Evolutionary conservation across 2,797 vertebrate genomes (phyloP).

Genomic region (Nasua narica): DNA sequence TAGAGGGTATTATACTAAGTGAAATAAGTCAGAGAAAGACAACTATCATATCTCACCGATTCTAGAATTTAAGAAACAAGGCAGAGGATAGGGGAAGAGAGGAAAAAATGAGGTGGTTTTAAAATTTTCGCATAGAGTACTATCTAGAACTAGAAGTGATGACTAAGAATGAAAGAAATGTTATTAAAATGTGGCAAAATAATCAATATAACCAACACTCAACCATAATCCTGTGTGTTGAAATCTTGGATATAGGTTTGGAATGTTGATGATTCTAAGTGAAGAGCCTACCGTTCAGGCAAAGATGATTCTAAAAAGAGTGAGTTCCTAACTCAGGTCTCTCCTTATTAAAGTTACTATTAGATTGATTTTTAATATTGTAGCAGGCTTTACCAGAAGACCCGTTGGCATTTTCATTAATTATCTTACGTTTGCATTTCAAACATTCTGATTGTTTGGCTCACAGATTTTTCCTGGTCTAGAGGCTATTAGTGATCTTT

Average conservation of each 20-base stretch:
- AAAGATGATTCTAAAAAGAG: background rate
- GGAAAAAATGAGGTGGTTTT: background rate
- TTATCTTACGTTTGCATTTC: conserved; percentile 16
- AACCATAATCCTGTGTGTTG: background rate
- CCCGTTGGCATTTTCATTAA: background rate
- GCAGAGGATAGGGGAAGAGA: background rate
- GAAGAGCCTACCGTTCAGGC: background rate
- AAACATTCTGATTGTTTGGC: background rate
- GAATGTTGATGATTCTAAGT: background rate
- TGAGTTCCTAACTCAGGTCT: background rate
- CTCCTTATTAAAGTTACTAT: background rate
- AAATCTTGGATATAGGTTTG: background rate
- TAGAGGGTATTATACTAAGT: no score
- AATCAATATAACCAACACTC: background rate
- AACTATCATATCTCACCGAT: no score
- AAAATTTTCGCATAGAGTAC: background rate
- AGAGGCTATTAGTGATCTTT: background rate
- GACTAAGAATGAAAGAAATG: background rate
- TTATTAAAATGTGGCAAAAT: background rate
- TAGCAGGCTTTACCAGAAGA: background rate
- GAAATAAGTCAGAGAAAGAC: no score
- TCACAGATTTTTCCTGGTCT: background rate
- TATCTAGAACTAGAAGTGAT: background rate
- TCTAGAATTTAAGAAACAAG: background rate
- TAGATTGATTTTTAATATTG: background rate